phyloP scores from a whole-genome alignment of 1,140 invertebrate genomes.

The Lepidurus arcticus region DNA sequence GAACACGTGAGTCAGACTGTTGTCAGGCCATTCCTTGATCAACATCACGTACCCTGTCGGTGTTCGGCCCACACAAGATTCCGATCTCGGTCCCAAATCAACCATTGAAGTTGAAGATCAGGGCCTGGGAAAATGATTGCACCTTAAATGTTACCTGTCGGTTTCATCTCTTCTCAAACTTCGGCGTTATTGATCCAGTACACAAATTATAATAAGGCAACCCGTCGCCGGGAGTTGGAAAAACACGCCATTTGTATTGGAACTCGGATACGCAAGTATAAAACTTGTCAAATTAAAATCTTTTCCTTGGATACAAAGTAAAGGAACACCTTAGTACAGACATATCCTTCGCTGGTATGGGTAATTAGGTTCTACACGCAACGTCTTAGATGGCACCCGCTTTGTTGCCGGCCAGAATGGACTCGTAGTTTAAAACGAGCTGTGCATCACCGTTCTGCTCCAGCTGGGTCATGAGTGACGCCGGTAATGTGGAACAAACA shows the following conservation, averaged over 20 bases:
- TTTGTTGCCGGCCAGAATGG: background rate
- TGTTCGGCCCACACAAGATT: background rate
- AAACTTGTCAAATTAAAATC: background rate
- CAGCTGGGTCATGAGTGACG: background rate
- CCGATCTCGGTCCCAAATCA: background rate
- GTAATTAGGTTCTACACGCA: background rate
- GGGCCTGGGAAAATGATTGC: no score
- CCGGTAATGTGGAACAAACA: background rate
- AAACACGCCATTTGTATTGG: background rate
- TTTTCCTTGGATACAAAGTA: background rate
- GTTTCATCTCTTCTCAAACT: no score
- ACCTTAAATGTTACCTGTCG: no score
- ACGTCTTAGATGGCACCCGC: background rate
- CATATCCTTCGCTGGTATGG: no score
- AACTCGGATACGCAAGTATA: background rate
- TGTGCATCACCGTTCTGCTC: slow-evolving; percentile 9
- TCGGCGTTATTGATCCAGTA: no score
- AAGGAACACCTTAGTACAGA: no score
- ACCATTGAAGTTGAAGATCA: no score
- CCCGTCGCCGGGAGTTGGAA: background rate
- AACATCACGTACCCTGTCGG: background rate
- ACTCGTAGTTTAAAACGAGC: background rate
- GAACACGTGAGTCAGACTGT: background rate
- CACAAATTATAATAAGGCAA: no score
- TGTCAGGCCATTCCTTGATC: background rate